Percentiles rank a stretch among this genome's conserved stretches.
Conservation (phyloP, 37 sponge, comb jelly and placozoan species). For the Oscarella lobularis region DNA sequence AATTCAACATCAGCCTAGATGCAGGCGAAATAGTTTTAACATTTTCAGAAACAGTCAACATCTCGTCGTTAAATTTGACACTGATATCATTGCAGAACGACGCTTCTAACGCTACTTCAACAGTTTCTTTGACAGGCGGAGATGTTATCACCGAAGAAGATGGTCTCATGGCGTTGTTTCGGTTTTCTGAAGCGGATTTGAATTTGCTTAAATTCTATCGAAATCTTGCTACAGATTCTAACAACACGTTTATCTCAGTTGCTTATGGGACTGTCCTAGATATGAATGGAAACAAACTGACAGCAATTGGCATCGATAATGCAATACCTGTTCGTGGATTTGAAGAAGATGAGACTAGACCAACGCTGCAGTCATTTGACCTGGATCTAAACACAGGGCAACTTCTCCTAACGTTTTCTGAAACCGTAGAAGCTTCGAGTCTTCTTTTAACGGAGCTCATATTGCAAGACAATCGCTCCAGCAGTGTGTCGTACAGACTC, state of each 20-base stretch:
- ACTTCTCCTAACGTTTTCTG: slow-evolving; percentile 40
- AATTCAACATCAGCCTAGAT: slow-evolving; percentile 43
- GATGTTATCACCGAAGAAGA: slow-evolving; percentile 23
- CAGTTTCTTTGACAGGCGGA: slow-evolving; percentile 32
- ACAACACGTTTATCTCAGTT: slow-evolving; percentile 51
- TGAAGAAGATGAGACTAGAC: background rate
- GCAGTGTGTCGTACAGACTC: slow-evolving; percentile 24
- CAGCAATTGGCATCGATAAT: background rate
- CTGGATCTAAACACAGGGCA: slow-evolving; percentile 7
- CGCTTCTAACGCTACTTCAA: slow-evolving; percentile 10
- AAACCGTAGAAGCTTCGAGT: slow-evolving; percentile 56
- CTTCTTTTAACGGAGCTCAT: background rate
- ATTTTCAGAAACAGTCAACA: slow-evolving; percentile 72
- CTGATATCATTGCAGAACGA: slow-evolving; percentile 25
- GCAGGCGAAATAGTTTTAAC: slow-evolving; percentile 50
- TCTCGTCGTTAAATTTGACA: slow-evolving; percentile 29
- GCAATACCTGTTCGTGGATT: slow-evolving; percentile 27
- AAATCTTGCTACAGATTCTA: slow-evolving; percentile 26
- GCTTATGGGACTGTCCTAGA: slow-evolving; percentile 34
- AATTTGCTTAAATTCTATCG: slow-evolving; percentile 50
- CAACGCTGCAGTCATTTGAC: background rate
- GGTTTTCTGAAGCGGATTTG: slow-evolving; percentile 39
- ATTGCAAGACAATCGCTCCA: background rate
- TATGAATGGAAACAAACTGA: slow-evolving; percentile 43
- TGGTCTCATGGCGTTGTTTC: slow-evolving; percentile 15